Evolutionary conservation across 2,797 vertebrate species (phyloP), one percentile per base, ranked within the genome.

Genomic region (Perodicticus potto): DNA sequence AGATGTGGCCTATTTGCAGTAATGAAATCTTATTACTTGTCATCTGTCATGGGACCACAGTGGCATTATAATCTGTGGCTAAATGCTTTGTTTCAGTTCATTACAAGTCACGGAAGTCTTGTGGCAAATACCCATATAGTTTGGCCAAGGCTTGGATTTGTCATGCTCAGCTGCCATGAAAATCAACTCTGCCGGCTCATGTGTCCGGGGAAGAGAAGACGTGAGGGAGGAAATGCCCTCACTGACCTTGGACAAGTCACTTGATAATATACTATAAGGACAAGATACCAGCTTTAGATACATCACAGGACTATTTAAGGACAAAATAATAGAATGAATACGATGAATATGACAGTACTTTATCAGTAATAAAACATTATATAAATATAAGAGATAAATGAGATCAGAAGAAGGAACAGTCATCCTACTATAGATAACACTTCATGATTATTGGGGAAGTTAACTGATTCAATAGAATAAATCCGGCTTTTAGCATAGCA

Each of bases 71-170:
- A 95, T 94, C 74, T 67, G 80, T 89, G 74, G 88, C 87, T 96
- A 96, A 96, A 92, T 95, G 91, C 63, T 96, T 91, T 86, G 77
- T 96, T 95, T 96, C 87, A 73, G 85, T 90, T 97, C 82, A 77
- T 97, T 97, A 86, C n/a, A 80, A 89, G 82, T 70, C 92, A 95
- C 10, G 7, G 65, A 83, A 96, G 40, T 74, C 76, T 88, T 88
- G 73, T 89, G 91, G 93, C 81, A 90, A 96, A 89, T 69, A 77
- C 73, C 73, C 91, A 92, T 23, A 63, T 0, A 84, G n/a, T 83
- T 90, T 53, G 14, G 69, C 74, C 89, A 12, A 67, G 59, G 73
- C 80, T 77, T 90, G 32, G 96, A 86, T 97, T 45, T 32, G 86
- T 93, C 77, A 92, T 0, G 3, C 13, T 91, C 12, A 57, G 45